These are phyloP conservation scores for Agrochola lychnidis DNA, from an alignment of 2,888 invertebrate species.

Conservation along the genomic window DNA sequence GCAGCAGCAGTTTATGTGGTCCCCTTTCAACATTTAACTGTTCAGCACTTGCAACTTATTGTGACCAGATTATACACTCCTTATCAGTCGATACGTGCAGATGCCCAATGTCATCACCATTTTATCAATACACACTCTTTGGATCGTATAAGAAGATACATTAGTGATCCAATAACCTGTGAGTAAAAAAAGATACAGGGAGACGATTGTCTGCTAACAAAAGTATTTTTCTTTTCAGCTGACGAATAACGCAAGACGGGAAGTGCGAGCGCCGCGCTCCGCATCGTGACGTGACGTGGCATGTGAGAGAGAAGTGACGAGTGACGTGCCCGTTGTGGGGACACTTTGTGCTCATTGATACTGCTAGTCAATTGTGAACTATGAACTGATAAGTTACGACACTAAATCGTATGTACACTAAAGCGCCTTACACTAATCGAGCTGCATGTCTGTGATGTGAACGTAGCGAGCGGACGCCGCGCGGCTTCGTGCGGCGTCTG, in stretches of 20 bases:
- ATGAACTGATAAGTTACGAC: constrained; percentile 10
- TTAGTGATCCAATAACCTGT: background rate
- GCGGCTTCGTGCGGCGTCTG: background rate
- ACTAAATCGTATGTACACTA: constrained; percentile 38
- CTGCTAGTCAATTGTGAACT: constrained; percentile 36
- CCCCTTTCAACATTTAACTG: constrained; percentile 20
- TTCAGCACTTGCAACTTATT: constrained; percentile 40
- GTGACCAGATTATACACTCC: constrained; percentile 36
- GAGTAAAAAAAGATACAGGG: background rate
- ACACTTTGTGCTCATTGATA: constrained; percentile 21
- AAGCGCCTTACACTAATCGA: constrained; percentile 12
- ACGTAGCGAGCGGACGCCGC: background rate
- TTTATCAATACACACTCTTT: background rate
- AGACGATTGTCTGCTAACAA: constrained; percentile 12
- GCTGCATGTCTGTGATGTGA: constrained; percentile 4
- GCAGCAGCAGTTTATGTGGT: background rate
- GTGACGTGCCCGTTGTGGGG: background rate
- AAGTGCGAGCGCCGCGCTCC: background rate
- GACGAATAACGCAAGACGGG: constrained; percentile 27
- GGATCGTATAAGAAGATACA: background rate
- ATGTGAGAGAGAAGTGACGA: background rate
- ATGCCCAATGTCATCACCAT: no score
- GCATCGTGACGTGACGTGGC: background rate
- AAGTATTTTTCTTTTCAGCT: constrained; percentile 35
- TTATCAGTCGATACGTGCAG: constrained; percentile 30